Conservation (phyloP, 1,140 invertebrate species). For the Eufriesea mexicana region DNA sequence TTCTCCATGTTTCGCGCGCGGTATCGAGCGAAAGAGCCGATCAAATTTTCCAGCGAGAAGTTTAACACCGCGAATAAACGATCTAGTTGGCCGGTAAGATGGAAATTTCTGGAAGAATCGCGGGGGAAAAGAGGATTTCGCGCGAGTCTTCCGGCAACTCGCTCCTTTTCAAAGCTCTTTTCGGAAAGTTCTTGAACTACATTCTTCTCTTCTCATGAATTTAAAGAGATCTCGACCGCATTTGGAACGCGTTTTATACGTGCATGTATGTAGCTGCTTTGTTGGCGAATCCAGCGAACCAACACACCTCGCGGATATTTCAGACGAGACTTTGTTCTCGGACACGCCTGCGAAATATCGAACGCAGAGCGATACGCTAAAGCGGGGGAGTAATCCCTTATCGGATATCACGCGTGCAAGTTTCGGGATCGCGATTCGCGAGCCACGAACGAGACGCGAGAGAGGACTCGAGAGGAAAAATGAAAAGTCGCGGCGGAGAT, state of each 20-base stretch:
- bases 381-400: not conserved
- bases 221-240: conserved; percentile 58
- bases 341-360: not conserved
- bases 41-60: not conserved
- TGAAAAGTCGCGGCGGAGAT: too few relatives aligned
- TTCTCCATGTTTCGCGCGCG: too few relatives aligned
- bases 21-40: not conserved
- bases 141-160: not conserved
- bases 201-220: conserved; percentile 57
- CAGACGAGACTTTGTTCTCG: not conserved
- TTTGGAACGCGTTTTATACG: conserved; percentile 12
- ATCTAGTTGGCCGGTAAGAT: not conserved
- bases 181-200: conserved; percentile 43
- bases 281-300: conserved; percentile 37
- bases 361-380: too few relatives aligned
- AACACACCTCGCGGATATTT: not conserved
- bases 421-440: too few relatives aligned
- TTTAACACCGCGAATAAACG: not conserved
- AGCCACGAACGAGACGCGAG: too few relatives aligned
- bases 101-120: conserved; percentile 1
- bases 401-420: too few relatives aligned
- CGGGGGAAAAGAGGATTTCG: conserved; percentile 1
- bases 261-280: not conserved
- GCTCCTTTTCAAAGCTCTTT: conserved; percentile 1
- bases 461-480: too few relatives aligned